Percentiles rank a stretch among this genome's conserved stretches.
Evolutionary conservation across 1,140 invertebrate genomes (phyloP).

Genomic region (Heliconius himera): DNA sequence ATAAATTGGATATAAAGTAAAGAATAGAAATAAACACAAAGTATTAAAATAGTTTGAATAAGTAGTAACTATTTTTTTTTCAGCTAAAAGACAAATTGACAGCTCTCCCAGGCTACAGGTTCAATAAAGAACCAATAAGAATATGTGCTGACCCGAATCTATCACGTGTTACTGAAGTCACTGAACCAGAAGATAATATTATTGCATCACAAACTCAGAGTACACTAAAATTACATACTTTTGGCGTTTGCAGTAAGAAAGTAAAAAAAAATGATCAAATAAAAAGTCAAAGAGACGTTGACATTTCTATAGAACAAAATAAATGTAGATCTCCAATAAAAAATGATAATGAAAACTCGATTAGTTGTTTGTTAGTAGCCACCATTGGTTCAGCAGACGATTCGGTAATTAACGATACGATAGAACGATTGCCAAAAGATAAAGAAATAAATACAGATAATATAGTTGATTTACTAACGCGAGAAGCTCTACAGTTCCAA

Average conservation of each 20-base stretch:
- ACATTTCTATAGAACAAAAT: neutral
- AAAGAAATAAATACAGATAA: slow-evolving; percentile 53
- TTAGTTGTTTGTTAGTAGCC: slow-evolving; percentile 54
- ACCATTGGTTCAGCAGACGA: slow-evolving; percentile 58
- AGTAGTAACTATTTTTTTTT: slow-evolving; percentile 26
- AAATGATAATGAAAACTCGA: slow-evolving; percentile 43
- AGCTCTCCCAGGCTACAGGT: slow-evolving; percentile 48
- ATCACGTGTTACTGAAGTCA: slow-evolving; percentile 55
- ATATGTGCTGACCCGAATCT: slow-evolving; percentile 53
- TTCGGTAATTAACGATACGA: slow-evolving; percentile 57
- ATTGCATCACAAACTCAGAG: slow-evolving; percentile 32
- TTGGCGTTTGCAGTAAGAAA: slow-evolving; percentile 44
- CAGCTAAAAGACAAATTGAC: slow-evolving; percentile 63
- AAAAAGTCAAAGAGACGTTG: slow-evolving; percentile 32
- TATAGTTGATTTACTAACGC: slow-evolving; percentile 55
- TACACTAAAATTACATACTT: slow-evolving; percentile 44
- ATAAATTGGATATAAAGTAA: too few relatives aligned
- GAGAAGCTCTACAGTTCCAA: slow-evolving; percentile 54
- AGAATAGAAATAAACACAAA: too few relatives aligned
- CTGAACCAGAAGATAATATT: slow-evolving; percentile 49
- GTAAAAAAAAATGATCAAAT: slow-evolving; percentile 22
- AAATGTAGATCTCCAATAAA: slow-evolving; percentile 31
- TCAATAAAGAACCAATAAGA: slow-evolving; percentile 49
- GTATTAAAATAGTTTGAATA: too few relatives aligned
- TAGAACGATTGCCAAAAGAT: slow-evolving; percentile 55